Base-by-base conservation (phyloP, 1,140 invertebrate genomes). In the Drosophila sp. region DNA sequence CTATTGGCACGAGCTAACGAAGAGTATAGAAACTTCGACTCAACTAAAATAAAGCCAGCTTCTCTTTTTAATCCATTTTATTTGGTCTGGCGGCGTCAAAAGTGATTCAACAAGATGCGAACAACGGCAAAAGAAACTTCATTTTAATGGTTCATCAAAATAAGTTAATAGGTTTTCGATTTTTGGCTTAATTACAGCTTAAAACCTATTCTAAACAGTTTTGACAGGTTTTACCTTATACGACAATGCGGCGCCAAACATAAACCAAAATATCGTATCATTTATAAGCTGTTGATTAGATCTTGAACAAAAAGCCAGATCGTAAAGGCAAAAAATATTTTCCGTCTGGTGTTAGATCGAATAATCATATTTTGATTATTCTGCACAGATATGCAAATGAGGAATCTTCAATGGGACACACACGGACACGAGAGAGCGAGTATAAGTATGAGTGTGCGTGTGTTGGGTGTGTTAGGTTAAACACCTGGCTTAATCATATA, bases 71-170 rank as follows among this genome's bases (percentile, higher is more conserved):
- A 58, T 32, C 41, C 50, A 54, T 17, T 68, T 55, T 60, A 54
- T 69, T 72, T 86, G 27, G 60, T 56, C 56, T 72, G 30, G 35
- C 54, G 79, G 72, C 67, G 67, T 79, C 64, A 86, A 73, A 73
- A 64, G 61, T 72, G 72, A 60, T 69, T 76, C 76, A 79, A 50
- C 44, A 66, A 27, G 55, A 57, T 68, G 44, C 63, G 33, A 71
- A 60, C 74, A 60, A 58, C 23, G 44, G 44, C 44, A 66, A 78
- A 73, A 40, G 76, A 75, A 75, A 68, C 65, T 77, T 77, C 67
- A 67, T 40, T 67, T 86, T 87, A 89, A 86, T 86, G 70, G 84
- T 71, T 83, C 84, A 86, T 86, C 83, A 83, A 83, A 78, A 76
- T 87, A 79, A 82, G 79, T 77, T 86, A 80, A 86, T 89, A 40